Conservation (phyloP, 2,113 vertebrate genomes). For the Cryptoleucopteryx plumbea region DNA sequence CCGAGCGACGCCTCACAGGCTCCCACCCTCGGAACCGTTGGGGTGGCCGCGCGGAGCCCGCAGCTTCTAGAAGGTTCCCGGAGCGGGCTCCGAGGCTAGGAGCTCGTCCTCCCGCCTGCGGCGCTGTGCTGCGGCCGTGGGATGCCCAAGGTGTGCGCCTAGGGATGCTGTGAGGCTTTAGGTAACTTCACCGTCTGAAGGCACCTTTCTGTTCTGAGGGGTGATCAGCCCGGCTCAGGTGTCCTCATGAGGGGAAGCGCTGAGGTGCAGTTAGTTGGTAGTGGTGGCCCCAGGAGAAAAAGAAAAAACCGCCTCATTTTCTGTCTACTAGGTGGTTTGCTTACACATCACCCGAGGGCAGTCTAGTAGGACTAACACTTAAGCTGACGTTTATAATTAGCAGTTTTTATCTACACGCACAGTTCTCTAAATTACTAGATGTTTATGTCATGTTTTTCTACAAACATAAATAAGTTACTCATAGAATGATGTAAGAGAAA, state of each 20-base stretch:
- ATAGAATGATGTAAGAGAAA: not conserved
- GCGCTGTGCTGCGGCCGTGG: not conserved
- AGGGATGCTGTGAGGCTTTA: fast-evolving
- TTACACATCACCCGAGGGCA: not conserved
- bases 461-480: not conserved
- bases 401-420: not conserved
- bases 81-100: no score
- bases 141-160: fast-evolving
- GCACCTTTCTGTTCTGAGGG: no score
- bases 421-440: not conserved
- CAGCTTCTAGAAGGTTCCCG: not conserved
- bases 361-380: not conserved
- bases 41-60: fast-evolving
- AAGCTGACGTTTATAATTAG: not conserved
- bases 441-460: not conserved
- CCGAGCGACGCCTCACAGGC: not conserved
- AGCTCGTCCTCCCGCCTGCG: fast-evolving
- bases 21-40: not conserved
- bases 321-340: fast-evolving
- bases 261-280: fast-evolving
- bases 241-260: fast-evolving
- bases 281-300: fast-evolving
- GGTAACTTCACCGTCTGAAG: fast-evolving
- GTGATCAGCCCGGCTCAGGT: fast-evolving
- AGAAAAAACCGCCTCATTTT: fast-evolving